Evolutionary conservation across 2,113 vertebrate genomes (phyloP).

Genomic region (Nibea albiflora): DNA sequence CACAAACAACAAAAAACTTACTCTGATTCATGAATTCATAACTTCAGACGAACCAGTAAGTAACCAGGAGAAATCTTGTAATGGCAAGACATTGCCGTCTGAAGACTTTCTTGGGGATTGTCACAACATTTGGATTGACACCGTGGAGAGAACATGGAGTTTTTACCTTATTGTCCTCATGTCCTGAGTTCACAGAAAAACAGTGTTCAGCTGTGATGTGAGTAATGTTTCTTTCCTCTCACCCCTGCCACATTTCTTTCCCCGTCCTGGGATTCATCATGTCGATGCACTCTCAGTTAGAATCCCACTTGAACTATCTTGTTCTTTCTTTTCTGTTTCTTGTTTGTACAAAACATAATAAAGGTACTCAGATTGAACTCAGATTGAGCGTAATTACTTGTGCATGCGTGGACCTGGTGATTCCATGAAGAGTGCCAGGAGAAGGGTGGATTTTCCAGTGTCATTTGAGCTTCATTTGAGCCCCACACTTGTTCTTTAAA

Average conservation of each 20-base stretch:
- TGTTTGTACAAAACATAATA: not conserved
- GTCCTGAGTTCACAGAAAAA: no score
- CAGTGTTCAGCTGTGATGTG: no score
- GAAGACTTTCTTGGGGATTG: no score
- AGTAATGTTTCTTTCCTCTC: constrained; percentile 6
- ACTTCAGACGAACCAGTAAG: no score
- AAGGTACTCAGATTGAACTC: not conserved
- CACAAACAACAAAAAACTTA: no score
- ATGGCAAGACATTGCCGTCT: no score
- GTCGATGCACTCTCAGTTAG: not conserved
- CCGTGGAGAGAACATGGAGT: no score
- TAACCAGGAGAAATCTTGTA: no score
- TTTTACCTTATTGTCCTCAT: no score
- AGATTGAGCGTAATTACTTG: not conserved
- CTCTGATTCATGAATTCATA: no score
- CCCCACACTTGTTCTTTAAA: constrained; percentile 60
- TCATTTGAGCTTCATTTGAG: not conserved
- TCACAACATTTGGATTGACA: no score
- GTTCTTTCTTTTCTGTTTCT: not conserved
- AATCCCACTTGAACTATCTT: not conserved
- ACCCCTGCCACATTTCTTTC: not conserved
- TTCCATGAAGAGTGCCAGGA: not conserved
- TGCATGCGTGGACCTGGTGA: not conserved
- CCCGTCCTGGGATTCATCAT: not conserved
- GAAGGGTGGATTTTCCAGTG: not conserved